Conservation (phyloP, 2,888 invertebrate species). For the Pegoplata infirma region DNA sequence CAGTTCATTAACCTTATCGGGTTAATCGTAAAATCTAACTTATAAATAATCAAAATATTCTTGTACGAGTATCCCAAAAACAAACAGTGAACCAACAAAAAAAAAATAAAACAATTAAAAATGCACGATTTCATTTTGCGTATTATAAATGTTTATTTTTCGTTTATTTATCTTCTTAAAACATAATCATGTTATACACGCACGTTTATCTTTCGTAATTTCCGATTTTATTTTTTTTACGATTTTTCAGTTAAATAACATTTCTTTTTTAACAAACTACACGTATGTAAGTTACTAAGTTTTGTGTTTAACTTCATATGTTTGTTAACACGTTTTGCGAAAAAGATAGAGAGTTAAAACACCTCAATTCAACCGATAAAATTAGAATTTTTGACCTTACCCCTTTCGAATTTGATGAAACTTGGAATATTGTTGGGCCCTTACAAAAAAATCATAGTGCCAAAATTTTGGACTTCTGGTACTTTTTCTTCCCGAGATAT, state of each 20-base stretch:
- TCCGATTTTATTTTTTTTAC: background rate
- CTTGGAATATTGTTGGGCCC: too few relatives aligned
- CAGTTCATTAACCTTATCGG: constrained; percentile 48
- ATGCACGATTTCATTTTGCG: background rate
- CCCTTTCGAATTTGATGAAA: too few relatives aligned
- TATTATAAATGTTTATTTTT: constrained; percentile 1
- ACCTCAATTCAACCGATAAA: too few relatives aligned
- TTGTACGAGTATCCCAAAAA: too few relatives aligned
- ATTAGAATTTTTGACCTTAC: too few relatives aligned
- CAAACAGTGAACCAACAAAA: background rate
- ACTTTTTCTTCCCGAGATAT: too few relatives aligned
- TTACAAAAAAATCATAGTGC: too few relatives aligned
- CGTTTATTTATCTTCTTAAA: background rate
- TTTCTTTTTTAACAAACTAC: background rate
- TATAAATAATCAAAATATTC: background rate
- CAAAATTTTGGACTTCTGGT: too few relatives aligned
- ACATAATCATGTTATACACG: background rate
- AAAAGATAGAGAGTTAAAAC: too few relatives aligned
- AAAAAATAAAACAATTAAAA: background rate
- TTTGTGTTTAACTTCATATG: background rate
- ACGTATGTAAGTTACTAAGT: background rate
- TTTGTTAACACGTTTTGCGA: background rate
- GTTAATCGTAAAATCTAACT: background rate
- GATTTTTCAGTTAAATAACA: background rate
- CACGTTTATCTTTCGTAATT: constrained; percentile 4